Percentiles rank a stretch among this genome's conserved stretches.
Evolutionary conservation across 2,797 vertebrate genomes (phyloP).

Genomic region (Tapirus indicus): DNA sequence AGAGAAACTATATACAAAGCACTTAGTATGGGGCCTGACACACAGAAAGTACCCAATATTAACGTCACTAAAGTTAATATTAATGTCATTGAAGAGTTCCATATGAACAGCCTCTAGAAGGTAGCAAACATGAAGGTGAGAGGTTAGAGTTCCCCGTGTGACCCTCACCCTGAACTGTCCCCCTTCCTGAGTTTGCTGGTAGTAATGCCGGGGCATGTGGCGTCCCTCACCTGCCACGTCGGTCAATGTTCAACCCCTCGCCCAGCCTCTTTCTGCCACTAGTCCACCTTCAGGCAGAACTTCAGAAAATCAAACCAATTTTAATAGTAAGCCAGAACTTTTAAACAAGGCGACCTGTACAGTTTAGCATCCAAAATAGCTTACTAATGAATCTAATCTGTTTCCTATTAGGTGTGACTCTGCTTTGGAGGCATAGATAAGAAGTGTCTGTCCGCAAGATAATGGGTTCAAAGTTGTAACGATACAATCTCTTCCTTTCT

Average conservation of each 20-base stretch:
- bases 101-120: neutral
- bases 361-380: constrained; percentile 17
- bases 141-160: neutral
- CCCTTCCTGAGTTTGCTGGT: neutral
- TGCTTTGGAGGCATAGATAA: neutral
- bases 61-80: neutral
- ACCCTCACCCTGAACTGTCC: neutral
- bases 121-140: neutral
- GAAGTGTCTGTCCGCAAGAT: neutral
- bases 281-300: neutral
- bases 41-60: neutral
- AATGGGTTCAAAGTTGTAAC: constrained; percentile 50
- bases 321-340: neutral
- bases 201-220: neutral
- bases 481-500: constrained; percentile 79
- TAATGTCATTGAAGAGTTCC: neutral
- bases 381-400: neutral
- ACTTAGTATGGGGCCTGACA: neutral
- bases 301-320: neutral
- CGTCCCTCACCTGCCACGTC: neutral
- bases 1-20: neutral
- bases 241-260: neutral
- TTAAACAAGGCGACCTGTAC: neutral
- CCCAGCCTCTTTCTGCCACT: neutral
- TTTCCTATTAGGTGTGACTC: neutral